These are phyloP conservation scores for Prunella strophiata DNA, from an alignment of 2,797 vertebrate genomes.

Conservation along the genomic window DNA sequence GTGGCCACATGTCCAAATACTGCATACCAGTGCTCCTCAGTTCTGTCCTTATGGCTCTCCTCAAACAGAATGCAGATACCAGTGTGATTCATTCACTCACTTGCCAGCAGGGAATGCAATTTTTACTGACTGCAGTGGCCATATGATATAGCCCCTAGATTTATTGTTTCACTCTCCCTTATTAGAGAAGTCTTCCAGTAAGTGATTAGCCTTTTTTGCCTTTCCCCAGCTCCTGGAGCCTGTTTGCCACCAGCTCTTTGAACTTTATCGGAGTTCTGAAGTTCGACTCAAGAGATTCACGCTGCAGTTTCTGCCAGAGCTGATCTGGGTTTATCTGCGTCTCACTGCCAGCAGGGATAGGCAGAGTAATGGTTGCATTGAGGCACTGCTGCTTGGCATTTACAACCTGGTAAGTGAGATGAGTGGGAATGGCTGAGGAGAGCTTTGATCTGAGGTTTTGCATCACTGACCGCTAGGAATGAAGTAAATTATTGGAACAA, in stretches of 20 bases:
- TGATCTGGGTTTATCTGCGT: constrained; percentile 95
- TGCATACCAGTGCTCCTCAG: background rate
- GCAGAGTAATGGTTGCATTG: constrained; percentile 95
- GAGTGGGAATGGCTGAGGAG: background rate
- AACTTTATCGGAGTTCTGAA: constrained; percentile 94
- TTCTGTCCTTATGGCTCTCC: background rate
- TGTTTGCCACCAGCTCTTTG: constrained; percentile 97
- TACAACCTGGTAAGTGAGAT: constrained; percentile 92
- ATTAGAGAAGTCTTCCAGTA: background rate
- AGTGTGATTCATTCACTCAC: background rate
- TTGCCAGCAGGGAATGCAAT: background rate
- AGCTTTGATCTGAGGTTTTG: background rate
- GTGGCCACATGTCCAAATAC: background rate
- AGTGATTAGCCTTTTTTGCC: background rate
- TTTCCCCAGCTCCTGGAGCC: constrained; percentile 89
- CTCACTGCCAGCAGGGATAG: constrained; percentile 92
- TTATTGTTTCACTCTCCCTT: background rate
- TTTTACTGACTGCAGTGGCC: background rate
- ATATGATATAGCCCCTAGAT: background rate
- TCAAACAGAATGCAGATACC: background rate
- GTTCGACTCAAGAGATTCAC: constrained; percentile 93
- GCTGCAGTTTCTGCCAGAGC: constrained; percentile 93
- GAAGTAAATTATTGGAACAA: background rate
- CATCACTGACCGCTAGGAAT: background rate
- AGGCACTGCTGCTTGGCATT: constrained; percentile 94